phyloP scores from a whole-genome alignment of 2,888 invertebrate species.

The Malacosoma neustria region DNA sequence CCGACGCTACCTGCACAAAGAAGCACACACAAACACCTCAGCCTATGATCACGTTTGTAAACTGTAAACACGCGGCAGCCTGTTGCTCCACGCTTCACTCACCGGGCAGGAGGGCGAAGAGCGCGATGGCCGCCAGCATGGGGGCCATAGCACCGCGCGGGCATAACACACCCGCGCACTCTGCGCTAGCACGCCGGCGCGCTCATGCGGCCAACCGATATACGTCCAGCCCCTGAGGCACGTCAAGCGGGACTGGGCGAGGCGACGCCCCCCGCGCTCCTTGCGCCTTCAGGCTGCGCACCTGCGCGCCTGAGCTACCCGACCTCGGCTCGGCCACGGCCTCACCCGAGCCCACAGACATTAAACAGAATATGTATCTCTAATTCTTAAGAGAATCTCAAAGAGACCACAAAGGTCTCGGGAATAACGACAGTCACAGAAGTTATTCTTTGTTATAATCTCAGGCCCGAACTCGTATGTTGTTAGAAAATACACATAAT shows the following conservation, averaged over 20 bases:
- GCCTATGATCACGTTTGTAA: conserved; percentile 23
- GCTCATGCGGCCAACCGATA: conserved; percentile 54
- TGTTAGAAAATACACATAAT: too few relatives aligned
- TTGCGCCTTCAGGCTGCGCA: conserved; percentile 30
- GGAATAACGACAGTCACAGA: too few relatives aligned
- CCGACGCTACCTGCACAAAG: not conserved
- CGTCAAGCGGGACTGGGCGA: conserved; percentile 62
- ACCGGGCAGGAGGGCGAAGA: conserved; percentile 67
- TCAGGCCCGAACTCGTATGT: too few relatives aligned
- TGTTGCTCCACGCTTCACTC: conserved; percentile 55
- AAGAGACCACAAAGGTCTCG: too few relatives aligned
- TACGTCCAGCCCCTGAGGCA: conserved; percentile 56
- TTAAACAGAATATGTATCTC: too few relatives aligned
- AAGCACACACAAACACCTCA: not conserved
- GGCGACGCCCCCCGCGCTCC: conserved; percentile 23
- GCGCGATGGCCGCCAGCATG: conserved; percentile 61
- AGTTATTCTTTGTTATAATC: too few relatives aligned
- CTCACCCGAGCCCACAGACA: conserved; percentile 2
- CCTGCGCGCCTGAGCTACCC: conserved; percentile 24
- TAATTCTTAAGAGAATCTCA: too few relatives aligned
- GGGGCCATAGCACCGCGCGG: conserved; percentile 69
- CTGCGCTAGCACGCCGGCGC: conserved; percentile 68
- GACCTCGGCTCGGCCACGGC: conserved; percentile 25
- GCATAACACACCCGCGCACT: conserved; percentile 72
- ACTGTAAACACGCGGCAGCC: conserved; percentile 42